Percentiles rank a stretch among this genome's conserved stretches.
Evolutionary conservation across 2,797 vertebrate species (phyloP).

Genomic region (Taeniopygia guttata): DNA sequence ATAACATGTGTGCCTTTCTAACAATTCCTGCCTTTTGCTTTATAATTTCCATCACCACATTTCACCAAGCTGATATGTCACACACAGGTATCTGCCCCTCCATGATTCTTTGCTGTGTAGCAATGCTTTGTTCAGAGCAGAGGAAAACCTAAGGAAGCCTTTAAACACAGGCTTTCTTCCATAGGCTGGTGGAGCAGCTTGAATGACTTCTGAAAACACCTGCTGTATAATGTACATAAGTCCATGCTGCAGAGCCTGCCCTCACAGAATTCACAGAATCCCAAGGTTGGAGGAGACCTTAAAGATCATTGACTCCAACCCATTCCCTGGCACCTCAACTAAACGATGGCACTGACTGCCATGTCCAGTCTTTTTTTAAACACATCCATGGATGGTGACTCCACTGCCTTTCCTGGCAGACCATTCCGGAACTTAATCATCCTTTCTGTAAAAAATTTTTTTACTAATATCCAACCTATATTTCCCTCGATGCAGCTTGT

Average conservation of each 20-base stretch:
- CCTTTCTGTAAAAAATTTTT: not conserved
- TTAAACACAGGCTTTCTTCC: not conserved
- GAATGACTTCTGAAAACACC: not conserved
- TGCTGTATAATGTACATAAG: not conserved
- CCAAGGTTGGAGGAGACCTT: not conserved
- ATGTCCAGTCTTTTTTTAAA: not conserved
- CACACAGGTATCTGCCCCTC: not conserved
- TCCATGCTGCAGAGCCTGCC: not conserved
- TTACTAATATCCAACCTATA: not conserved
- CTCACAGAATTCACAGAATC: not conserved
- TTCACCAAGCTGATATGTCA: not conserved
- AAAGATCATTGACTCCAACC: not conserved
- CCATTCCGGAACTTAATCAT: not conserved
- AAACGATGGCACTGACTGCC: not conserved
- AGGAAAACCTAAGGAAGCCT: not conserved
- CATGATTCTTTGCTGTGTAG: not conserved
- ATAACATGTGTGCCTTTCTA: not conserved
- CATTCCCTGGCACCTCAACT: not conserved
- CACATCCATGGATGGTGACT: not conserved
- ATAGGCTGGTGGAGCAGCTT: not conserved
- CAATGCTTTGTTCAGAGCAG: not conserved
- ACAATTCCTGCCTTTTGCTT: not conserved
- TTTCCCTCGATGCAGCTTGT: not conserved
- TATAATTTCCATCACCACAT: not conserved
- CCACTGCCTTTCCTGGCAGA: not conserved